Base-by-base conservation (phyloP, 2,888 invertebrate genomes). In the Ypsolopha sequella region DNA sequence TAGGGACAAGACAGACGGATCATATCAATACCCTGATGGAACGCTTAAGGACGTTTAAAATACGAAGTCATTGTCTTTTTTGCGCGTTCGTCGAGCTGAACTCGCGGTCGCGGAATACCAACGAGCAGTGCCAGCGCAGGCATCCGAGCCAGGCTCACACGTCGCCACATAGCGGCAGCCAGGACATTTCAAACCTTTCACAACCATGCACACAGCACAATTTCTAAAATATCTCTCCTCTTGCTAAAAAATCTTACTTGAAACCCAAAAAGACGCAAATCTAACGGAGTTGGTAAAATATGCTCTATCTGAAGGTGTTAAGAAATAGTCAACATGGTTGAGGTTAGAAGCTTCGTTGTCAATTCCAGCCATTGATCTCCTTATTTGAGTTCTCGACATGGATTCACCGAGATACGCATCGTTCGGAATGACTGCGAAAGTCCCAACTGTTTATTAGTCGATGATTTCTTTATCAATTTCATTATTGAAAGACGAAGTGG, bases 51-150 rank as follows among this genome's bases (percentile, higher is more conserved):
- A 73, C 76, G 70, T 73, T 80, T 80, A 79, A 77, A 77, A 80
- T 82, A 77, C 75, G 70, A 65, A 76, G 75, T 76, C 78, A 77
- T 80, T 79, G 81, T 81, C 70, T 80, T 81, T 80, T 81, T 81
- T 79, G 79, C 78, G 71, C 70, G 77, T 70, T 69, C 63, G 77
- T 24, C 73, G 76, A 70, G 72, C 71, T 68, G 70, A 64, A 55
- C 63, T 69, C 70, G 69, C 70, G 64, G 55, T 56, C 66, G 64
- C 73, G 67, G 82, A 76, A 85, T 85, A 79, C 70, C 73, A 81
- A 82, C 74, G 69, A 80, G 78, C 63, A 24, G 24, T 24, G 24
- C 24, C 24, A 4, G 24, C 63, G 65, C 60, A 60, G 44, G 46
- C 13, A 46, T 46, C 10, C 46, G 9, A 7, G 46, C 7, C 3